phyloP scores from a whole-genome alignment of 1,140 invertebrate genomes.

The Caenorhabditis latens region DNA sequence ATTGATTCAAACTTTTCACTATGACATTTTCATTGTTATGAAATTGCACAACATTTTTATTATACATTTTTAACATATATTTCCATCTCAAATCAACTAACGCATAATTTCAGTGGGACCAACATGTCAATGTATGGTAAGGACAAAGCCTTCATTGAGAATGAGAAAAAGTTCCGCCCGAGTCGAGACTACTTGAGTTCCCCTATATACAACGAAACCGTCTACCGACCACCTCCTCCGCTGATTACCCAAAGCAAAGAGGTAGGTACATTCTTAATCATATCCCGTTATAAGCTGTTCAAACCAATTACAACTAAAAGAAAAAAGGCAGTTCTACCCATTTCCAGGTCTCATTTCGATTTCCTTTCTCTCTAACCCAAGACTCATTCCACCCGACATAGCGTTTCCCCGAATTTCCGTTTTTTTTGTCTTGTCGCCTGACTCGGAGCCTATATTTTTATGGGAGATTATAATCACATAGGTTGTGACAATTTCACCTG shows the following conservation, averaged over 20 bases:
- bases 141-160: conserved; percentile 21
- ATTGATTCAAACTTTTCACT: conserved; percentile 39
- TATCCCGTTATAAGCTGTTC: too few relatives aligned
- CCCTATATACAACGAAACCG: neutral
- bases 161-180: neutral
- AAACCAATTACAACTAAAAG: too few relatives aligned
- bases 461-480: neutral
- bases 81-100: too few relatives aligned
- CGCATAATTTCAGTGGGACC: neutral
- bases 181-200: neutral
- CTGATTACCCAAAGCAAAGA: neutral
- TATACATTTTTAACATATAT: neutral
- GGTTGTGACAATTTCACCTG: conserved; percentile 17
- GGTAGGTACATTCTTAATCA: neutral
- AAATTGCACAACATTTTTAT: neutral
- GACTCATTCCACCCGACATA: too few relatives aligned
- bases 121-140: conserved; percentile 24
- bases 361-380: too few relatives aligned
- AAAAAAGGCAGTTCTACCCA: too few relatives aligned
- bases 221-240: neutral
- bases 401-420: neutral
- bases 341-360: too few relatives aligned
- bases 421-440: neutral
- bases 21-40: conserved; percentile 11
- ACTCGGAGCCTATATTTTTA: neutral